These are phyloP conservation scores for Porites evermanni DNA, from an alignment of 92 coral and sea anemone species.

Conservation along the genomic window DNA sequence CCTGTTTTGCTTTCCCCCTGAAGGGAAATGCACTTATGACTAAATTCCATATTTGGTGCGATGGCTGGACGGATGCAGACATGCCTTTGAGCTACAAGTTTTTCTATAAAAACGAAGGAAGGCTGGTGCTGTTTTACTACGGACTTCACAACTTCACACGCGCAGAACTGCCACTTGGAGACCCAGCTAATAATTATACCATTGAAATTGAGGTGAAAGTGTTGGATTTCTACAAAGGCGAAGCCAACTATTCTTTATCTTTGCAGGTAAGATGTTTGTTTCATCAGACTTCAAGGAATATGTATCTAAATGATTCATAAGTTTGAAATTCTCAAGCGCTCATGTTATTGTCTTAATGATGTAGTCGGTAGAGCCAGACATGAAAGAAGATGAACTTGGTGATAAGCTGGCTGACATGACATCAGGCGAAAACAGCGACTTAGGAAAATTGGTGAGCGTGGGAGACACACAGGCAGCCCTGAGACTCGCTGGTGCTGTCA, in stretches of 20 bases:
- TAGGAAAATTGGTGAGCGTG: constrained; percentile 33
- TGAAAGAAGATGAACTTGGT: constrained; percentile 40
- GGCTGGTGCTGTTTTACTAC: constrained; percentile 29
- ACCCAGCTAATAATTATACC: constrained; percentile 39
- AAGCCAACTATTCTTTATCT: constrained; percentile 10
- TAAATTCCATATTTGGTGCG: constrained; percentile 44
- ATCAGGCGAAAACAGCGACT: constrained; percentile 49
- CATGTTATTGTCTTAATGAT: neutral
- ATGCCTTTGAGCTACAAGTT: constrained; percentile 58
- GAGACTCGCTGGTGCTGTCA: constrained; percentile 54
- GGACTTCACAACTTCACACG: constrained; percentile 27
- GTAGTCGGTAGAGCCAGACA: constrained; percentile 57
- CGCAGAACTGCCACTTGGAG: constrained; percentile 61
- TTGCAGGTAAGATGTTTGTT: constrained; percentile 44
- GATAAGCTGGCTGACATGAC: constrained; percentile 59
- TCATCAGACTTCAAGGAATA: neutral
- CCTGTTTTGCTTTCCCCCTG: constrained; percentile 46
- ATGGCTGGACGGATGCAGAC: constrained; percentile 60
- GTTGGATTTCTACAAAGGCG: constrained; percentile 43
- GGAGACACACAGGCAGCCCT: constrained; percentile 55
- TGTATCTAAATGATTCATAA: neutral
- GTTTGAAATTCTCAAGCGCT: neutral
- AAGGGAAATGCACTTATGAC: constrained; percentile 58
- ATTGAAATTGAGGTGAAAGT: constrained; percentile 50
- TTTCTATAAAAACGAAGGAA: constrained; percentile 48